phyloP scores from a whole-genome alignment of 2,888 invertebrate species.

The Eupithecia exiguata region DNA sequence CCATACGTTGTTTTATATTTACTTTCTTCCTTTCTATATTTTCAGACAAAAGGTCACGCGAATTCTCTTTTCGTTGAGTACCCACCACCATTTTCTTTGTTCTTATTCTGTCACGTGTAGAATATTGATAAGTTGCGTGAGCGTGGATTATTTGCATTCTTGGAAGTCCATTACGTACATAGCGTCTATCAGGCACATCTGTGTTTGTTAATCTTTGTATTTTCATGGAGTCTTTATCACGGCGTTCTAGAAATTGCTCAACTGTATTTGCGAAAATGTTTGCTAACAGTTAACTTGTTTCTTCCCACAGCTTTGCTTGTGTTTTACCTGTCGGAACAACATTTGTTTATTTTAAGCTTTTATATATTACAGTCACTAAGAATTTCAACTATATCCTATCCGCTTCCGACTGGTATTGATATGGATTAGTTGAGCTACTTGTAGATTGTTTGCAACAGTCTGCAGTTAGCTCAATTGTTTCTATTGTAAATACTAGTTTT shows the following conservation, averaged over 20 bases:
- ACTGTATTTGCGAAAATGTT: background rate
- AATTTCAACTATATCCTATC: background rate
- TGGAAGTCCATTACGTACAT: slow-evolving; percentile 49
- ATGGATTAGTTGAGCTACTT: too few species aligned
- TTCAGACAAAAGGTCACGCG: slow-evolving; percentile 38
- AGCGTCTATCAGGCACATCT: slow-evolving; percentile 35
- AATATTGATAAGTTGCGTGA: slow-evolving; percentile 72
- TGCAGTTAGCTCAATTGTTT: too few species aligned
- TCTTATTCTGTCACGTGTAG: slow-evolving; percentile 62
- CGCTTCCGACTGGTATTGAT: too few species aligned
- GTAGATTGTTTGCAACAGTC: too few species aligned
- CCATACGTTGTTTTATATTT: background rate
- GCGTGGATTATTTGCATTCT: slow-evolving; percentile 71
- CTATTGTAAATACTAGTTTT: too few species aligned
- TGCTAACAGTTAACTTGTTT: background rate
- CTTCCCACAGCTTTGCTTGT: background rate
- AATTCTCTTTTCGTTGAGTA: slow-evolving; percentile 43
- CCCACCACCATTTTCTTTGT: slow-evolving; percentile 55
- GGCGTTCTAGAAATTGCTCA: background rate
- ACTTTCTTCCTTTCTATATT: slow-evolving; percentile 26
- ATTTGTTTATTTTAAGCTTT: too few species aligned
- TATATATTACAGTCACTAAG: background rate
- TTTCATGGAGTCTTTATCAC: background rate
- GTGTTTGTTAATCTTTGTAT: slow-evolving; percentile 31
- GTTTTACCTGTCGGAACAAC: background rate